Evolutionary conservation across 53 echinoderm and acorn worm genomes (phyloP).

Genomic region (Holothuria leucospilota): DNA sequence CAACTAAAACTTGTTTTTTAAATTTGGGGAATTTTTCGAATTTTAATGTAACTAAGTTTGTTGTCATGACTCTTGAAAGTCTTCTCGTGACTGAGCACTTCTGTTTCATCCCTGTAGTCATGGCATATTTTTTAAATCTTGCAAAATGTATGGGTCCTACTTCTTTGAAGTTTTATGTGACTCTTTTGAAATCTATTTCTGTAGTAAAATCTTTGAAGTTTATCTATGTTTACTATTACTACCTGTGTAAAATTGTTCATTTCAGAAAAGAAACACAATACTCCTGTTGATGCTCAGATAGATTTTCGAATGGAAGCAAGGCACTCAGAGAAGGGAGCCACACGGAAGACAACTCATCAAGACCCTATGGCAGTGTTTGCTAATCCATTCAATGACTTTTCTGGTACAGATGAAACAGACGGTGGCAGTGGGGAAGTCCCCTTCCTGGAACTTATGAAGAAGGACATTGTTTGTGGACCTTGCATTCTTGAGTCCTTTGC

Average conservation of each 20-base stretch:
- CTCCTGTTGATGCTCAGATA: conserved; percentile 88
- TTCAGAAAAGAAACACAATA: conserved; percentile 42
- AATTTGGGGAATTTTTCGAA: too few relatives aligned
- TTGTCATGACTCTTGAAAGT: too few relatives aligned
- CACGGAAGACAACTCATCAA: conserved; percentile 65
- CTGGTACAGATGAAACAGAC: conserved; percentile 37
- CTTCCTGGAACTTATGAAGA: conserved; percentile 73
- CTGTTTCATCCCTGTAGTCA: too few relatives aligned
- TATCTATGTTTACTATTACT: too few relatives aligned
- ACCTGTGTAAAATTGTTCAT: neutral
- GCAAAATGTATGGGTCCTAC: too few relatives aligned
- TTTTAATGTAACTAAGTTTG: too few relatives aligned
- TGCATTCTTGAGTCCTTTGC: conserved; percentile 87
- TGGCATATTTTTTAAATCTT: too few relatives aligned
- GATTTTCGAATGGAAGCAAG: conserved; percentile 92
- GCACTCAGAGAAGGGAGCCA: conserved; percentile 22
- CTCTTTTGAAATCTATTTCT: neutral
- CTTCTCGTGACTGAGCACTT: too few relatives aligned
- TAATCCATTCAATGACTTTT: conserved; percentile 51
- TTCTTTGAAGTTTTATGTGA: too few relatives aligned
- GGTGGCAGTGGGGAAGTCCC: conserved; percentile 49
- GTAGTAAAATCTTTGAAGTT: neutral
- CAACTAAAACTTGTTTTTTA: too few relatives aligned
- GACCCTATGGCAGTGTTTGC: conserved; percentile 46
- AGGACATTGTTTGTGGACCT: conserved; percentile 93